phyloP scores from a whole-genome alignment of 2,113 vertebrate genomes.

The Clarias batrachus region DNA sequence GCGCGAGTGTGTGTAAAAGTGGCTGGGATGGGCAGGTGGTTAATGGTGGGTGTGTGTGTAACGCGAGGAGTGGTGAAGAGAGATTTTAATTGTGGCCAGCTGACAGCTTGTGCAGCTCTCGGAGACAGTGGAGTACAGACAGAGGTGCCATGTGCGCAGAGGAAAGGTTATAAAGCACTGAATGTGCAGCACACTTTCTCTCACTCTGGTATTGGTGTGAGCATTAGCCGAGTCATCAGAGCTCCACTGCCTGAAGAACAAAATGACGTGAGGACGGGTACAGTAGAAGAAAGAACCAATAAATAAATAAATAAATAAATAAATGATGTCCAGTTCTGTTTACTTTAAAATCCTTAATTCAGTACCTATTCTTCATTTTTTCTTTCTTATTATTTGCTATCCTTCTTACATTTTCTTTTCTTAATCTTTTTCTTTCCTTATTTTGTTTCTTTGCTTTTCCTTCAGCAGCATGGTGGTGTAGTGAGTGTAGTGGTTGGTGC shows the following conservation, averaged over 20 bases:
- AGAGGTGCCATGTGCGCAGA: neutral
- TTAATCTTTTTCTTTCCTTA: too few species aligned
- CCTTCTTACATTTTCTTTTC: too few species aligned
- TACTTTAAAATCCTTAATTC: neutral
- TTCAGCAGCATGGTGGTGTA: too few species aligned
- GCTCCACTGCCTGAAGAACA: neutral
- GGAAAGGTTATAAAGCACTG: neutral
- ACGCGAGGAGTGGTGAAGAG: conserved; percentile 38
- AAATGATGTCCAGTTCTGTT: neutral
- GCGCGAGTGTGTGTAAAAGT: conserved; percentile 17
- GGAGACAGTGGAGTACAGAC: neutral
- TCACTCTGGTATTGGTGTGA: neutral
- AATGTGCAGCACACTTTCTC: neutral
- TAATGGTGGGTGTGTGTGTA: conserved; percentile 43
- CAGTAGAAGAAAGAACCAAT: neutral
- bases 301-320: neutral
- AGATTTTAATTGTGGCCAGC: conserved; percentile 68
- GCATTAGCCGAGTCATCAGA: neutral
- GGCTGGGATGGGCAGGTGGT: conserved; percentile 19
- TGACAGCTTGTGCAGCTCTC: conserved; percentile 65
- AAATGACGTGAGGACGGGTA: neutral
- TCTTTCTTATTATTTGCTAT: too few species aligned
- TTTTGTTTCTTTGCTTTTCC: too few species aligned
- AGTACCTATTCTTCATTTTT: neutral
- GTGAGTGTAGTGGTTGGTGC: too few species aligned